A percentile compares a stretch with the other conserved stretches of the same genome.
phyloP scores from a whole-genome alignment of 2,797 vertebrate species.

The Orientallactaga sibirica region DNA sequence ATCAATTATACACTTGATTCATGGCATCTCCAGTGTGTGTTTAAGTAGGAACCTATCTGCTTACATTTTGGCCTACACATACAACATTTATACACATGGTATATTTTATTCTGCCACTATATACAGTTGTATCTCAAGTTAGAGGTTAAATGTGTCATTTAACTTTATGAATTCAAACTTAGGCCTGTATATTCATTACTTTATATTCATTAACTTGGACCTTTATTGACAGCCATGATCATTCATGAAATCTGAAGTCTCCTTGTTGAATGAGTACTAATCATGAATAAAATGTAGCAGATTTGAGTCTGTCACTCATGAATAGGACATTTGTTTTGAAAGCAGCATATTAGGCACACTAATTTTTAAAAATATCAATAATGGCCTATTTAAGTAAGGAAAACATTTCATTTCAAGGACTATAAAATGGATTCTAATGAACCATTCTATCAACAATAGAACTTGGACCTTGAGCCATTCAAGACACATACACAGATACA shows the following conservation, averaged over 20 bases:
- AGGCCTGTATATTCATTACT: constrained; percentile 20
- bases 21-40: not conserved
- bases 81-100: not conserved
- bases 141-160: not conserved
- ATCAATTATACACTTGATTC: not conserved
- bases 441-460: constrained; percentile 19
- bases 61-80: not conserved
- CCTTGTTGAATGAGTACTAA: constrained; percentile 1
- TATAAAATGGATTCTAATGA: not conserved
- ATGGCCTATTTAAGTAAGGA: constrained; percentile 52
- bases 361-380: constrained; percentile 22
- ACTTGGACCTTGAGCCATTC: not conserved
- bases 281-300: constrained; percentile 7
- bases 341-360: not conserved
- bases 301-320: constrained; percentile 30
- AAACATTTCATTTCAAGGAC: constrained; percentile 47
- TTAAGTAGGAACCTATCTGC: not conserved
- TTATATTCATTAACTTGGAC: not conserved
- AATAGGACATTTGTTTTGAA: constrained; percentile 40
- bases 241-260: constrained; percentile 16
- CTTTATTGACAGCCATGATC: not conserved
- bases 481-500: not conserved
- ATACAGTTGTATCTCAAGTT: not conserved
- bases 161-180: constrained; percentile 53
- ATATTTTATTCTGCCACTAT: not conserved